Percentiles rank a stretch among this genome's conserved stretches.
Conservation (phyloP, 2,797 vertebrate genomes). For the Emys orbicularis region DNA sequence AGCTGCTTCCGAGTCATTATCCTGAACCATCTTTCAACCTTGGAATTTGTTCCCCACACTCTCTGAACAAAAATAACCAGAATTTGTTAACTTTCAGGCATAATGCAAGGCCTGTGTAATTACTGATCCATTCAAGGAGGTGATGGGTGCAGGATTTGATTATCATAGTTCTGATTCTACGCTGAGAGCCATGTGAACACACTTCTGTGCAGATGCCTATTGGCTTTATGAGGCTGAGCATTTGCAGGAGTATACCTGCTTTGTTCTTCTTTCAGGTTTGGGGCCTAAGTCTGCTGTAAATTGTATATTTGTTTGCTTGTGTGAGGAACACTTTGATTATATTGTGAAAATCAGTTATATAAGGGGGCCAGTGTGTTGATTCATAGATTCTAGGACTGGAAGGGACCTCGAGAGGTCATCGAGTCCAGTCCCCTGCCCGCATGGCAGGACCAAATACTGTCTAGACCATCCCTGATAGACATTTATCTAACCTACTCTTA, state of each 20-base stretch:
- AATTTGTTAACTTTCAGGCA: neutral
- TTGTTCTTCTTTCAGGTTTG: neutral
- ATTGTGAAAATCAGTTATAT: neutral
- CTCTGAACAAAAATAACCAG: neutral
- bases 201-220: neutral
- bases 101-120: neutral
- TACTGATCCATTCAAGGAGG: neutral
- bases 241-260: neutral
- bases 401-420: too few relatives aligned
- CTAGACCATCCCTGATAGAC: too few relatives aligned
- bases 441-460: too few relatives aligned
- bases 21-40: neutral
- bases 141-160: neutral
- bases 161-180: neutral
- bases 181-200: neutral
- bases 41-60: neutral
- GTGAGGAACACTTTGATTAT: neutral
- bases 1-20: neutral
- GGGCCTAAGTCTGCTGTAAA: neutral
- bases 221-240: neutral
- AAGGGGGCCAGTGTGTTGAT: neutral
- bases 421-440: too few relatives aligned
- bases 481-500: too few relatives aligned
- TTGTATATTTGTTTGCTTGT: neutral
- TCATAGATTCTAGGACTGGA: too few relatives aligned